Base-by-base conservation (phyloP, 2,888 invertebrate species). In the Panopea generosa region DNA sequence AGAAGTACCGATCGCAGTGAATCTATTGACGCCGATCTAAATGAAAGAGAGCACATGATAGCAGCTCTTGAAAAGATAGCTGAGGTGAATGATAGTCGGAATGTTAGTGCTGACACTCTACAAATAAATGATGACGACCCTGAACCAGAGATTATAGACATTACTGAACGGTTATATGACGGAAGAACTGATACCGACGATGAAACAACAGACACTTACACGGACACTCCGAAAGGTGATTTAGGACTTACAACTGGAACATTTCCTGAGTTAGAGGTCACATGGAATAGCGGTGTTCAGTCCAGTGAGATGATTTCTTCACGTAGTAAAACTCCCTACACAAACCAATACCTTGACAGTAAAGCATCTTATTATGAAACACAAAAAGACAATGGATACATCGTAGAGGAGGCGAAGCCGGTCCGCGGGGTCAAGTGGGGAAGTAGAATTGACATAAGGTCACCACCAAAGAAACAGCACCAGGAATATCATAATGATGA, bases 281-380 rank as follows among this genome's bases (percentile, higher is more conserved):
- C 80, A 9, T 76, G 80, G 80, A 49, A 69, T 26, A 80, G 69
- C 33, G 55, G 62, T n/a, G 4, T 33, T 7, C 33, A 33, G 11
- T 7, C 33, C 11, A 33, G 11, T 33, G 43, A 50, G 26, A 55
- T 43, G 14, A 33, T 18, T 18, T 55, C 55, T 11, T 45, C 56
- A 26, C 49, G 38, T 26, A 50, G 43, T 1, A 57, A 56, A 7
- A 56, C 56, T 14, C 2, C 43, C 2, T 20, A 29, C 11, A 62
- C 55, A 22, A 74, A 74, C 22, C 74, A 69, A 40, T 74, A 63
- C 40, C 43, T 69, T 11, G 50, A 26, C 9, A 65, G 55, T n/a
- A 47, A 56, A 40, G 67, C 53, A n/a, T 74, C 74, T 1, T 22
- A 57, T 11, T 59, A 18, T 22, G 22, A 22, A 7, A 11, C 38